A percentile compares a stretch with the other conserved stretches of the same genome.
These are phyloP conservation scores for Molorchus minor DNA, from an alignment of 2,888 invertebrate genomes.

Conservation along the genomic window DNA sequence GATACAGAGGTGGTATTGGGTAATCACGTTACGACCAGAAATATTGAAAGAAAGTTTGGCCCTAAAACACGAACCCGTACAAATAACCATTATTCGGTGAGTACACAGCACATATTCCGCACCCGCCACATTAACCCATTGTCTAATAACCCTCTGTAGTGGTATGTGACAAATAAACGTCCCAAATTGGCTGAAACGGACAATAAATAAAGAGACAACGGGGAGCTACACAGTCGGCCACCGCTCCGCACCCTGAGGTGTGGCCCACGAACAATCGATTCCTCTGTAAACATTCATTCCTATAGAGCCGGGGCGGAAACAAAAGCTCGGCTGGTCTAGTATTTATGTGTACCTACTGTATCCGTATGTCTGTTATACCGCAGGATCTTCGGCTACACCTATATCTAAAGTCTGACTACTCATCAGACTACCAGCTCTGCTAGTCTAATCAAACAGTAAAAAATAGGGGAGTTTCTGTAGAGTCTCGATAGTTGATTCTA, in stretches of 20 bases:
- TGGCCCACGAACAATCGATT: constrained; percentile 42
- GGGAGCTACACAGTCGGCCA: constrained; percentile 10
- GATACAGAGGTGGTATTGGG: too few species aligned
- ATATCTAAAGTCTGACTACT: too few species aligned
- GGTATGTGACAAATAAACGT: constrained; percentile 10
- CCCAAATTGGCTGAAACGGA: constrained; percentile 9
- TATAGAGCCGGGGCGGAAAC: constrained; percentile 29
- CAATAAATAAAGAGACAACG: constrained; percentile 13
- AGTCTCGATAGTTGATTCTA: too few species aligned
- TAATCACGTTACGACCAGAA: too few species aligned
- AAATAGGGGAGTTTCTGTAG: too few species aligned
- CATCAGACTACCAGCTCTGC: too few species aligned
- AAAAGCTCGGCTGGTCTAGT: constrained; percentile 33
- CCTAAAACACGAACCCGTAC: too few species aligned
- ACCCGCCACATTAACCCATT: constrained; percentile 12
- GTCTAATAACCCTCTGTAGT: constrained; percentile 11
- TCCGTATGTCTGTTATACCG: too few species aligned
- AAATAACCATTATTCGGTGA: not conserved
- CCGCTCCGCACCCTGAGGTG: constrained; percentile 39
- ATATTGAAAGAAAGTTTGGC: too few species aligned
- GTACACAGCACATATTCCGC: not conserved
- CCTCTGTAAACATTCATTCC: constrained; percentile 39
- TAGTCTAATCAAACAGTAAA: too few species aligned
- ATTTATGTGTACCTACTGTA: constrained; percentile 17
- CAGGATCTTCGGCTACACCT: too few species aligned